These are phyloP conservation scores for Acrobasis repandana DNA, from an alignment of 2,888 invertebrate genomes.

Conservation along the genomic window DNA sequence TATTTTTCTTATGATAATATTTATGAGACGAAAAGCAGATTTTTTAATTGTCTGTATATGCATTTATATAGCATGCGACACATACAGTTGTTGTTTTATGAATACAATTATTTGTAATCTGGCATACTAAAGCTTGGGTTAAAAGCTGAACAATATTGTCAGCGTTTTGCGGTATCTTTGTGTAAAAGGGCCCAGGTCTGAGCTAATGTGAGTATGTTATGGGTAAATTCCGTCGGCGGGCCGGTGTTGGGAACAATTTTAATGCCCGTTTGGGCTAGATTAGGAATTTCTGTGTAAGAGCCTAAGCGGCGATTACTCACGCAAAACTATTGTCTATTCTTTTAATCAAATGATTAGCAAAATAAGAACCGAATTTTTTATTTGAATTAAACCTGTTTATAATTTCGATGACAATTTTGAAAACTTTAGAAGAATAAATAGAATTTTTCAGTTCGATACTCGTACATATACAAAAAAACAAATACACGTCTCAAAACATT, in stretches of 20 bases:
- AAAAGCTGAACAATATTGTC: neutral
- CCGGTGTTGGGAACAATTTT: neutral
- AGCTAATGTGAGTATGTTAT: constrained; percentile 6
- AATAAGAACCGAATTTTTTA: no score
- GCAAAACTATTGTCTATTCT: no score
- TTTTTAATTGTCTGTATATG: neutral
- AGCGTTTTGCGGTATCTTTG: neutral
- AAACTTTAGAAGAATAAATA: no score
- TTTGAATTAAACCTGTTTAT: no score
- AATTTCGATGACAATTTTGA: no score
- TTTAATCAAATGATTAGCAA: no score
- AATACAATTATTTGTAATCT: neutral
- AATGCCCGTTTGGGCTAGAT: neutral
- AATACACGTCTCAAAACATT: neutral
- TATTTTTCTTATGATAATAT: constrained; percentile 1
- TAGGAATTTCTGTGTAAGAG: neutral
- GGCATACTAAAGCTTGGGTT: neutral
- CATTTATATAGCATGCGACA: neutral
- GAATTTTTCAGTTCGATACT: no score
- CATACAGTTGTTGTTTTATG: neutral
- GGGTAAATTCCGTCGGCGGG: neutral
- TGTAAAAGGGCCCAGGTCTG: neutral
- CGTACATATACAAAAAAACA: no score
- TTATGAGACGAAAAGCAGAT: neutral
- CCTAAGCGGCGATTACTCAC: neutral